These are phyloP conservation scores for Andricus quercusramuli DNA, from an alignment of 2,888 invertebrate genomes.

Conservation along the genomic window DNA sequence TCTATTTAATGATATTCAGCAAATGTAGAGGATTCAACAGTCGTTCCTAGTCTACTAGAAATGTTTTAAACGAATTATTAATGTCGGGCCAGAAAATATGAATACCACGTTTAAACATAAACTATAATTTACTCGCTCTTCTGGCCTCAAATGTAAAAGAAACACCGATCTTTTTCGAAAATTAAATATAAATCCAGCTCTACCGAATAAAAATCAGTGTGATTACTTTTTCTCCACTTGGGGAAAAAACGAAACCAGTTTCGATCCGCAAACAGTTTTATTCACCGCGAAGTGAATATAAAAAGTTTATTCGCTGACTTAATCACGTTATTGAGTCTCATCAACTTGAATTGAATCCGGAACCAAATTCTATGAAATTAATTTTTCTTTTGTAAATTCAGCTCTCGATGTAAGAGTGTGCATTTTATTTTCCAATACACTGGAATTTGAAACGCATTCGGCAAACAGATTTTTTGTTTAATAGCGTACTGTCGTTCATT, in stretches of 20 bases:
- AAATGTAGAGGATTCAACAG: no score
- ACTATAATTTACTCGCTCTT: no score
- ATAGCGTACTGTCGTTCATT: not conserved
- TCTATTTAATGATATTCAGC: no score
- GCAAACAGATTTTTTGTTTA: not conserved
- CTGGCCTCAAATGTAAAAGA: no score
- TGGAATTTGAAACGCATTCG: not conserved
- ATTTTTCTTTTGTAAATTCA: no score
- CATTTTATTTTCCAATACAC: not conserved
- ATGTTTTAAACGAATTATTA: no score
- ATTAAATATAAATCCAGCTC: not conserved
- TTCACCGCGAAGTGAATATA: not conserved
- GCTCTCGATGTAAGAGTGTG: no score
- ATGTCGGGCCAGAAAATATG: no score
- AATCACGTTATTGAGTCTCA: slow-evolving; percentile 3
- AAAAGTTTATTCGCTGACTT: slow-evolving; percentile 17
- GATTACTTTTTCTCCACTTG: not conserved
- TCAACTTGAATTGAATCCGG: not conserved
- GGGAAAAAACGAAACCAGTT: slow-evolving; percentile 3
- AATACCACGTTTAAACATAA: no score
- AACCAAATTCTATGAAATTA: not conserved
- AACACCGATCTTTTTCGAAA: no score
- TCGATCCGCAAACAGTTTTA: slow-evolving; percentile 26
- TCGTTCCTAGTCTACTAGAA: no score
- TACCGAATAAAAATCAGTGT: not conserved